Conservation (phyloP, 2,888 invertebrate species). For the Colostygia pectinataria region DNA sequence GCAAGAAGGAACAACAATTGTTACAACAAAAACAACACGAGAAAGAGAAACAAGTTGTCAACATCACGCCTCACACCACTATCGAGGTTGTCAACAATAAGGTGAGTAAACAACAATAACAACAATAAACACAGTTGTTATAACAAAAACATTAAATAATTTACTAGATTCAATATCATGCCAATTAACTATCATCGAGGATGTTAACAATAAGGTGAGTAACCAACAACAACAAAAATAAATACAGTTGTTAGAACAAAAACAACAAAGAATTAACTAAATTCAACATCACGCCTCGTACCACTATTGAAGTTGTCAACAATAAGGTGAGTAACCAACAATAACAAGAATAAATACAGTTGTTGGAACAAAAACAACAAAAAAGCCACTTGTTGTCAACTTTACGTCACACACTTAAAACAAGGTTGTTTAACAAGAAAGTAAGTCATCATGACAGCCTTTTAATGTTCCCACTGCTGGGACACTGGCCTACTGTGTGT, state of each 20-base stretch:
- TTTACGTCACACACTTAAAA: too few species aligned
- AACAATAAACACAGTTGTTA: neutral
- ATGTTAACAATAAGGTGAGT: constrained; percentile 3
- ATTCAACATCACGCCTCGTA: constrained; percentile 64
- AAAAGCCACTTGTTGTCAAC: too few species aligned
- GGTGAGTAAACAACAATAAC: constrained; percentile 2
- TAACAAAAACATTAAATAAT: too few species aligned
- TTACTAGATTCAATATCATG: too few species aligned
- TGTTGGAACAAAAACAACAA: too few species aligned
- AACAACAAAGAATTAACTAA: too few species aligned
- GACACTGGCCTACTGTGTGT: too few species aligned
- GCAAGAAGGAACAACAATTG: constrained; percentile 45
- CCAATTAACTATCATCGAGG: neutral
- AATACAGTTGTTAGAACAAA: neutral
- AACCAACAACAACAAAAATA: neutral
- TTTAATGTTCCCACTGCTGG: too few species aligned
- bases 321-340: constrained; percentile 37
- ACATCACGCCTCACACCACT: constrained; percentile 65
- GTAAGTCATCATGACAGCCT: neutral
- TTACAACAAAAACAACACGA: constrained; percentile 11
- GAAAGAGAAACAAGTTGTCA: constrained; percentile 44
- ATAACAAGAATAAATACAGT: neutral
- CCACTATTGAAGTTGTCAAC: constrained; percentile 63
- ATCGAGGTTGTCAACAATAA: constrained; percentile 61
- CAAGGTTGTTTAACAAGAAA: constrained; percentile 1